Evolutionary conservation across 1,140 invertebrate species (phyloP).

Genomic region (Cotesia chilonis): DNA sequence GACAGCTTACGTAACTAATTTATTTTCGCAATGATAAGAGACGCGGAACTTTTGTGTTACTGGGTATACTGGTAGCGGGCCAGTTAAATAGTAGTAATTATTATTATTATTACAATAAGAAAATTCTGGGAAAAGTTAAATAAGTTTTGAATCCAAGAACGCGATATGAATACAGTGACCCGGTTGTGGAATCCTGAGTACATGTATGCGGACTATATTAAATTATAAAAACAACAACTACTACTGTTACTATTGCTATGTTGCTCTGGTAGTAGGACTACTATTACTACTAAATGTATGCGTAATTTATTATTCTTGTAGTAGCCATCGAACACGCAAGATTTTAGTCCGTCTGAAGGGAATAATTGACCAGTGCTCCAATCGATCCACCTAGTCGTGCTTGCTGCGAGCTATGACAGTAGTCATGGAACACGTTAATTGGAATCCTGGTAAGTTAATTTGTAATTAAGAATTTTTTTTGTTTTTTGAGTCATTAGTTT

Average conservation of each 20-base stretch:
- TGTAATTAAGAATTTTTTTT: slow-evolving; percentile 6
- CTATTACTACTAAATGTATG: too few relatives aligned
- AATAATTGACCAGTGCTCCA: not conserved
- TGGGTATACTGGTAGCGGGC: slow-evolving; percentile 9
- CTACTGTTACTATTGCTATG: too few relatives aligned
- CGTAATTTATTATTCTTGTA: too few relatives aligned
- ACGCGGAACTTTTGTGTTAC: slow-evolving; percentile 8
- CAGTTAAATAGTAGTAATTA: not conserved
- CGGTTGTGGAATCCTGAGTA: too few relatives aligned
- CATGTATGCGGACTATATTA: too few relatives aligned
- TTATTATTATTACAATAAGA: not conserved
- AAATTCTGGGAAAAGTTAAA: not conserved
- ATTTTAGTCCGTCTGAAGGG: too few relatives aligned
- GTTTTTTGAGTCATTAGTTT: not conserved
- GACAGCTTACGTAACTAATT: slow-evolving; percentile 60
- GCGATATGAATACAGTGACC: too few relatives aligned
- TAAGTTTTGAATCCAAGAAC: too few relatives aligned
- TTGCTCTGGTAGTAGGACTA: too few relatives aligned
- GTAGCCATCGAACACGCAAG: not conserved
- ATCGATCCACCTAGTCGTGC: slow-evolving; percentile 16
- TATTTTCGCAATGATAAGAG: slow-evolving; percentile 55
- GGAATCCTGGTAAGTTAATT: slow-evolving; percentile 70
- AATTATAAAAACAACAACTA: too few relatives aligned
- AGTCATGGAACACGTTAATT: slow-evolving; percentile 72
- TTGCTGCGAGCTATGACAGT: slow-evolving; percentile 63